A percentile compares a stretch with the other conserved stretches of the same genome.
phyloP scores from a whole-genome alignment of 35 echinoderm and acorn worm genomes.

The Lytechinus variegatus region DNA sequence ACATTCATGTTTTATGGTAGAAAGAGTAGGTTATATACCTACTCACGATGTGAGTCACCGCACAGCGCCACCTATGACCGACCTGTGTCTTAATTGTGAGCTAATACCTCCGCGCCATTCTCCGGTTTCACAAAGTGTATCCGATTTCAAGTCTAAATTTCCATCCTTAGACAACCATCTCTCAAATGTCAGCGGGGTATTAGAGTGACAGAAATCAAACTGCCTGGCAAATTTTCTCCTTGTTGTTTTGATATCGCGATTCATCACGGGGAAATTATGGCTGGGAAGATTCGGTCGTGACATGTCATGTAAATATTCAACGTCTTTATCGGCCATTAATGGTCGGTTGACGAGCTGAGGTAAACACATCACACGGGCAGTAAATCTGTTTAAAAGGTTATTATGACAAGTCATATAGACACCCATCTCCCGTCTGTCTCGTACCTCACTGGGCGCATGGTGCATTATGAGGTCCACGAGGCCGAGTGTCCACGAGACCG shows the following conservation, averaged over 20 bases:
- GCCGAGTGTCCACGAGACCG: too few species aligned
- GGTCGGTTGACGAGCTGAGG: not conserved
- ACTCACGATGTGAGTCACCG: not conserved
- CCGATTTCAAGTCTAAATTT: not conserved
- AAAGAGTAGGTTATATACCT: not conserved
- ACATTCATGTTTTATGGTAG: too few species aligned
- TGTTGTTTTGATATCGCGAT: not conserved
- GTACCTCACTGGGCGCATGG: not conserved
- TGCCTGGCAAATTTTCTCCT: not conserved
- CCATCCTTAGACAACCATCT: not conserved
- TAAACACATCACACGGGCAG: conserved; percentile 24
- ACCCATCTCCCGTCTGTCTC: not conserved
- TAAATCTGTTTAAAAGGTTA: conserved; percentile 38
- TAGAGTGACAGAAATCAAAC: conserved; percentile 6
- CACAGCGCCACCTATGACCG: not conserved
- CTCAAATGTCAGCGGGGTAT: not conserved
- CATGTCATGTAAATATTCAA: conserved; percentile 39
- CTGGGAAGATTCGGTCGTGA: conserved; percentile 26
- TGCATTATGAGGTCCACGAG: too few species aligned
- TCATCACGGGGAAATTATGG: conserved; percentile 9
- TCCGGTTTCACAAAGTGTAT: not conserved
- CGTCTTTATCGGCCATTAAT: conserved; percentile 48
- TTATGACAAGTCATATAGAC: conserved; percentile 30
- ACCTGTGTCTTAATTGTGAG: not conserved
- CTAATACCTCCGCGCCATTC: not conserved